Evolutionary conservation across 2,113 vertebrate genomes (phyloP), one percentile per base, ranked within the genome.

Genomic region (Gallinago media): DNA sequence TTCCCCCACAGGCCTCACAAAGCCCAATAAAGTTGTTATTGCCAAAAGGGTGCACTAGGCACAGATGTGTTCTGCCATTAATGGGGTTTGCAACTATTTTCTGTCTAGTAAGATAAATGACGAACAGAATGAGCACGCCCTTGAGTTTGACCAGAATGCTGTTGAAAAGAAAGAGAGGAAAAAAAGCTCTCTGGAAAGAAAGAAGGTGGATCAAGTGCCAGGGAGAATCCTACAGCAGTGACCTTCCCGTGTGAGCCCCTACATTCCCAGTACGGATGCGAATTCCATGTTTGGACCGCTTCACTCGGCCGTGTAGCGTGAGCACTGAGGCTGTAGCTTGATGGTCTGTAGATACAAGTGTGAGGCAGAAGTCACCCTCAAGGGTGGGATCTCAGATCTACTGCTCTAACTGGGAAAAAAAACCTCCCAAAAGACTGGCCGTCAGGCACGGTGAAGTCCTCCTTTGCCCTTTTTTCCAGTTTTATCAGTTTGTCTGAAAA

Each of bases 1-100:
- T 67, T 36, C 47, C 49, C 65, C 44, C 58, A 36, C 70, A n/a
- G 62, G 74, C 78, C 77, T 87, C 77, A 73, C 78, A 95, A 89
- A 95, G 75, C 46, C 71, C 74, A 91, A 21, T 89, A 15, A 89
- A 88, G 54, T 56, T 3, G 0, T 89, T 88, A 85, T 42, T 92
- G 85, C 93, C 88, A 50, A 59, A 66, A 92, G 40, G 58, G 58
- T 62, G 59, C 71, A 47, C 62, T 36, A 52, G 3, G 2, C 63
- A 66, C 78, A 80, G 85, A 59, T 83, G 71, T 54, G 74, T 88
- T 89, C 81, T 36, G 78, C 78, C 79, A 76, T 81, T 93, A 89
- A 91, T 47, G 84, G 27, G 31, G 4, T 91, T 82, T 89, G 66
- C 77, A 93, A 79, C 62, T 89, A 50, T 70, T 93, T 94, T 85